These are phyloP conservation scores for Palythoa grandiflora DNA, from an alignment of 92 coral and sea anemone species.

Conservation along the genomic window DNA sequence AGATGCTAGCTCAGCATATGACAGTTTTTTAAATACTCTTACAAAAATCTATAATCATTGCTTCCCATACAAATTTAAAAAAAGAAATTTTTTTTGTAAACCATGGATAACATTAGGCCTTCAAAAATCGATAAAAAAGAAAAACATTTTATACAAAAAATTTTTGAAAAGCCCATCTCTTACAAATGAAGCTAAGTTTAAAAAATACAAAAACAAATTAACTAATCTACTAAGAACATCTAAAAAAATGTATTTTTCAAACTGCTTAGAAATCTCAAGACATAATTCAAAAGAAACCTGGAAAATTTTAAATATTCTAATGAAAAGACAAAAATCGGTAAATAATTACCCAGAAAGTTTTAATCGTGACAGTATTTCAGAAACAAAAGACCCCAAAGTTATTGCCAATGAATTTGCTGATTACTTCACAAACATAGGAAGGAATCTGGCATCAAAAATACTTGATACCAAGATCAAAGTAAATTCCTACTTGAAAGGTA, in stretches of 20 bases:
- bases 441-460: conserved; percentile 43
- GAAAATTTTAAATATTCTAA: conserved; percentile 38
- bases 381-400: conserved; percentile 16
- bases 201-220: conserved; percentile 46
- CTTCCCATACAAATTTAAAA: conserved; percentile 32
- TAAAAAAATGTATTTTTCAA: conserved; percentile 28
- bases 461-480: neutral
- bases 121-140: conserved; percentile 39
- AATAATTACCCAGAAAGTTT: conserved; percentile 30
- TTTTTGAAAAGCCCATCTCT: conserved; percentile 25
- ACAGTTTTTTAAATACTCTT: conserved; percentile 1
- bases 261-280: conserved; percentile 23
- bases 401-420: conserved; percentile 39
- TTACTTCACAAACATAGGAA: conserved; percentile 44
- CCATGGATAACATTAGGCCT: conserved; percentile 45
- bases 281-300: conserved; percentile 22
- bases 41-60: conserved; percentile 18
- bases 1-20: conserved; percentile 4
- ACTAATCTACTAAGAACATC: conserved; percentile 30
- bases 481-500: conserved; percentile 24
- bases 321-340: neutral
- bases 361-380: conserved; percentile 10
- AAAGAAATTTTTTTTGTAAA: neutral
- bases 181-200: conserved; percentile 18
- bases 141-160: conserved; percentile 37